A percentile compares a stretch with the other conserved stretches of the same genome.
Conservation (phyloP, 1,140 invertebrate genomes). For the Physella acuta region DNA sequence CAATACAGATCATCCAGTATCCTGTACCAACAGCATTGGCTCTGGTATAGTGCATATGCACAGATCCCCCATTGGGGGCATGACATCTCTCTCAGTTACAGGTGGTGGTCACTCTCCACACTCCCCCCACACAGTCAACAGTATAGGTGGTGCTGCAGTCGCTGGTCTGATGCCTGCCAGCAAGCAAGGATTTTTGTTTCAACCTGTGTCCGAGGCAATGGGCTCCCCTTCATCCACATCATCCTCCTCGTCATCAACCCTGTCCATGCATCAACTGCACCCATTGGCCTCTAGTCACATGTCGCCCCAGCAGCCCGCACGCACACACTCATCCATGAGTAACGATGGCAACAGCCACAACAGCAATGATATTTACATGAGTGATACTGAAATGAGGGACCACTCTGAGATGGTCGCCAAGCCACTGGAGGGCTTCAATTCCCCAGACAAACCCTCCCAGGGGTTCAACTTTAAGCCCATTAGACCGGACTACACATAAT, state of each 20-base stretch:
- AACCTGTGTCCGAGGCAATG: constrained; percentile 12
- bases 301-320: constrained; percentile 27
- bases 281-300: neutral
- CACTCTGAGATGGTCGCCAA: constrained; percentile 9
- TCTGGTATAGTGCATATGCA: neutral
- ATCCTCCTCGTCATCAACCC: constrained; percentile 14
- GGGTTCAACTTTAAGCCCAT: constrained; percentile 28
- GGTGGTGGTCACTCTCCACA: constrained; percentile 1
- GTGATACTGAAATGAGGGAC: constrained; percentile 24
- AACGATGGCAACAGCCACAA: constrained; percentile 43
- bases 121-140: neutral
- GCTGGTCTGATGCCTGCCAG: neutral
- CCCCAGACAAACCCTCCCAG: neutral
- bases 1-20: constrained; percentile 46
- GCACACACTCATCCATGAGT: constrained; percentile 37
- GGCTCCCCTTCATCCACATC: constrained; percentile 18
- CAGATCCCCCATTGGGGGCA: neutral
- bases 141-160: constrained; percentile 1
- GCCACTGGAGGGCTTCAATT: neutral
- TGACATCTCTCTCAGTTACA: neutral
- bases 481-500: constrained; percentile 24
- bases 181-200: constrained; percentile 23
- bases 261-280: constrained; percentile 21
- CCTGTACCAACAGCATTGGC: constrained; percentile 22
- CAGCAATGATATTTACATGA: constrained; percentile 23